Evolutionary conservation across 1,140 invertebrate species (phyloP).

Genomic region (Oppia nitens): DNA sequence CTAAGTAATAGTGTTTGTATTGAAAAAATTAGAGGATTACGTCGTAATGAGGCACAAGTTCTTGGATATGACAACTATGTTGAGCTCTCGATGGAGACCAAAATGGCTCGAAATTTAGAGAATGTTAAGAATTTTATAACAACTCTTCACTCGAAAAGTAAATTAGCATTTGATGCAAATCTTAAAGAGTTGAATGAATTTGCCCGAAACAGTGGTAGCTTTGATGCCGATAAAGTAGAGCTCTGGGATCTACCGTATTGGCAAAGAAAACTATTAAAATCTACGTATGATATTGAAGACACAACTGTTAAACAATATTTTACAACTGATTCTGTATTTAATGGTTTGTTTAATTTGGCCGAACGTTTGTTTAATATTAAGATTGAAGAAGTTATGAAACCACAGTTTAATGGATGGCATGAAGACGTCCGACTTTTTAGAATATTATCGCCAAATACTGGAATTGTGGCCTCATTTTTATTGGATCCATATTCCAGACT

Average conservation of each 20-base stretch:
- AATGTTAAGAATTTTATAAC: slow-evolving; percentile 56
- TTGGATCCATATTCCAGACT: slow-evolving; percentile 47
- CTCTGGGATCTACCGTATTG: slow-evolving; percentile 76
- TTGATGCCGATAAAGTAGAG: slow-evolving; percentile 39
- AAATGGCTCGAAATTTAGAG: slow-evolving; percentile 71
- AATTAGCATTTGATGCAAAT: slow-evolving; percentile 55
- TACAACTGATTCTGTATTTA: slow-evolving; percentile 54
- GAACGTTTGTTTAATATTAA: slow-evolving; percentile 62
- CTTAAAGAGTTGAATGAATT: slow-evolving; percentile 51
- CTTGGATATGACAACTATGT: slow-evolving; percentile 61
- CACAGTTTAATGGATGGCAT: slow-evolving; percentile 52
- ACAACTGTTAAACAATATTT: slow-evolving; percentile 60
- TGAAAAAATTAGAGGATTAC: slow-evolving; percentile 50
- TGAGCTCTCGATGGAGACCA: slow-evolving; percentile 79
- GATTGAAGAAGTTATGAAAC: slow-evolving; percentile 38
- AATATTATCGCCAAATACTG: slow-evolving; percentile 47
- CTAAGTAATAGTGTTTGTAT: slow-evolving; percentile 52
- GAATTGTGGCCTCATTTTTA: slow-evolving; percentile 45
- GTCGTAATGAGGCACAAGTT: slow-evolving; percentile 48
- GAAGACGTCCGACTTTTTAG: slow-evolving; percentile 67
- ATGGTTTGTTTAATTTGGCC: slow-evolving; percentile 52
- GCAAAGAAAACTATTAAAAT: slow-evolving; percentile 40
- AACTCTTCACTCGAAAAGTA: slow-evolving; percentile 28
- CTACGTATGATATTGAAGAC: slow-evolving; percentile 36
- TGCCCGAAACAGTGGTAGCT: slow-evolving; percentile 45